Conservation (phyloP, 2,888 invertebrate genomes). For the Plebejus anna region DNA sequence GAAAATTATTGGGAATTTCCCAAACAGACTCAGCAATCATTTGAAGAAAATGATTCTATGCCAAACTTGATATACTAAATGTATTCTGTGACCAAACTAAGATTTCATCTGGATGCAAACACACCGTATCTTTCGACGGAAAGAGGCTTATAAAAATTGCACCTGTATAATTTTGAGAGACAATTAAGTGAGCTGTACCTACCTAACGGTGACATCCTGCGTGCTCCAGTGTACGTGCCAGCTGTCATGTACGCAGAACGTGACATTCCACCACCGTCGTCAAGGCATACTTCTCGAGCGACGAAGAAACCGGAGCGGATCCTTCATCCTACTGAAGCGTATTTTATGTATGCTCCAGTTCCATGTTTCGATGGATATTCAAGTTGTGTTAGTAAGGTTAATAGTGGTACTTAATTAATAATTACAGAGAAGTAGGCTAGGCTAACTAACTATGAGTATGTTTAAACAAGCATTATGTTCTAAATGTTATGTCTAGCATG, state of each 20-base stretch:
- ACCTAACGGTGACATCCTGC: slow-evolving; percentile 1
- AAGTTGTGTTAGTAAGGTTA: no score
- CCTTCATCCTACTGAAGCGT: not conserved
- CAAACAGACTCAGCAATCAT: not conserved
- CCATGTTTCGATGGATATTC: no score
- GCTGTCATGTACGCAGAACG: slow-evolving; percentile 7
- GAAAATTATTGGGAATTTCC: not conserved
- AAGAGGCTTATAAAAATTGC: not conserved
- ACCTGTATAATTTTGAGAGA: not conserved
- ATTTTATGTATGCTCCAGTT: not conserved
- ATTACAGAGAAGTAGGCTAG: no score
- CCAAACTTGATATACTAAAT: not conserved
- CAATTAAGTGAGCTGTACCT: not conserved
- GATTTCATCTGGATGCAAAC: not conserved
- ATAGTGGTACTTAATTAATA: no score
- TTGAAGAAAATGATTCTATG: not conserved
- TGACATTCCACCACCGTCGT: slow-evolving; percentile 15
- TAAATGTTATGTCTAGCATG: not conserved
- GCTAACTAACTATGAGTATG: no score
- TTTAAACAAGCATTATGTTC: not conserved
- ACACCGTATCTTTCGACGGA: not conserved
- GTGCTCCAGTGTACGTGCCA: slow-evolving; percentile 2
- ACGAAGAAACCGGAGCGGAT: not conserved
- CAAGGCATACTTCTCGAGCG: not conserved
- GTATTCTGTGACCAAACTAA: no score